Conservation (phyloP, 1,140 invertebrate genomes). For the Solenopsis invicta region DNA sequence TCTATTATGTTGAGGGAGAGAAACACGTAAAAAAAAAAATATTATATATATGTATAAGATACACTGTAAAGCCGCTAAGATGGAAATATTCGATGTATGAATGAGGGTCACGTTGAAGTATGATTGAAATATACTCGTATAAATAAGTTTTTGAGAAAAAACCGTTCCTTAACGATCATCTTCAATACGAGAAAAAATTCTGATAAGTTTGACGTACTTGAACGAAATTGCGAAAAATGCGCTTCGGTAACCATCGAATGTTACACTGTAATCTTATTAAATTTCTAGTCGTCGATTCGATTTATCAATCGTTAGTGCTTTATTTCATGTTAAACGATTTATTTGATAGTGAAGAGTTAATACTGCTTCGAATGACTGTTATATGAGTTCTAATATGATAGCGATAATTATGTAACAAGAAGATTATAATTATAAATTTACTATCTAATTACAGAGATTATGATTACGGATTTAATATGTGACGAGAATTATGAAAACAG, state of each 20-base stretch:
- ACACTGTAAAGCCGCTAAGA: conserved; percentile 21
- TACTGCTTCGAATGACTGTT: background rate
- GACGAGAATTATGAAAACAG: background rate
- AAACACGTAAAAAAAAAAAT: background rate
- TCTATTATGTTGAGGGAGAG: conserved; percentile 40
- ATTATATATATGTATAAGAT: conserved; percentile 27
- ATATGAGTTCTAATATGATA: background rate
- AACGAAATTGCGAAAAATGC: conserved; percentile 1
- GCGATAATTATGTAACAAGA: conserved; percentile 9
- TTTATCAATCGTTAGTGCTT: background rate
- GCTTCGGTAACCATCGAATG: conserved; percentile 12
- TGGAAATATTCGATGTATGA: background rate
- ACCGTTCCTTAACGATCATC: conserved; percentile 16
- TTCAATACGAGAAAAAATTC: background rate
- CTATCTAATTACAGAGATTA: background rate
- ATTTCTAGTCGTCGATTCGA: conserved; percentile 24
- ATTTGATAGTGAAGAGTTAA: background rate
- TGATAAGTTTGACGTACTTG: background rate
- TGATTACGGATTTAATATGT: conserved; percentile 9
- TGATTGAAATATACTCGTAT: background rate
- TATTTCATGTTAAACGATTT: conserved; percentile 14
- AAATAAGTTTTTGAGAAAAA: conserved; percentile 31
- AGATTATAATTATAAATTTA: conserved; percentile 15
- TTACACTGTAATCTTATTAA: background rate
- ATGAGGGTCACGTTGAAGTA: background rate